phyloP scores from a whole-genome alignment of 2,113 vertebrate species.

The Thomomys bottae region DNA sequence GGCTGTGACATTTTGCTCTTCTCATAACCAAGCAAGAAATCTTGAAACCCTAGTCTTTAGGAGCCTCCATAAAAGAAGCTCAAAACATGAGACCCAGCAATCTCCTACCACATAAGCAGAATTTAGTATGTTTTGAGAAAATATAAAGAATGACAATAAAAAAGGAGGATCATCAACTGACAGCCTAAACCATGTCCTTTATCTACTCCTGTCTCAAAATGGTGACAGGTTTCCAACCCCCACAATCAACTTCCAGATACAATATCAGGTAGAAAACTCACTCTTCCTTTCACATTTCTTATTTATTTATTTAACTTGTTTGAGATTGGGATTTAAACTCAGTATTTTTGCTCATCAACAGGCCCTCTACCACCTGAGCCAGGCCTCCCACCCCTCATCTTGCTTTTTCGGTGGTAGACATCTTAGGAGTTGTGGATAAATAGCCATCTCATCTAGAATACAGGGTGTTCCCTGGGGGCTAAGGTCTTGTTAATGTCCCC shows the following conservation, averaged over 20 bases:
- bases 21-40: neutral
- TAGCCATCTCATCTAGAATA: neutral
- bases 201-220: neutral
- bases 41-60: conserved; percentile 41
- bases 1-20: conserved; percentile 41
- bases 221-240: neutral
- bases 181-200: neutral
- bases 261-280: neutral
- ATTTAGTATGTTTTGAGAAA: too few species aligned
- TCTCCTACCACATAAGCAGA: too few species aligned
- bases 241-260: neutral
- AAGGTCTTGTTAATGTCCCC: conserved; percentile 46
- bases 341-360: too few species aligned
- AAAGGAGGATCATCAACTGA: neutral
- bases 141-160: too few species aligned
- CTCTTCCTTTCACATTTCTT: neutral
- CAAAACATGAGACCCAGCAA: too few species aligned
- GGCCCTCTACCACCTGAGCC: too few species aligned
- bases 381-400: too few species aligned
- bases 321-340: too few species aligned
- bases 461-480: neutral
- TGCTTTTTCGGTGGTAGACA: neutral
- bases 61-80: neutral
- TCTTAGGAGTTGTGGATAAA: neutral
- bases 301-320: too few species aligned